Percentiles rank a stretch among this genome's conserved stretches.
These are phyloP conservation scores for Chrysotoxum bicinctum DNA, from an alignment of 2,888 invertebrate species.

Conservation along the genomic window DNA sequence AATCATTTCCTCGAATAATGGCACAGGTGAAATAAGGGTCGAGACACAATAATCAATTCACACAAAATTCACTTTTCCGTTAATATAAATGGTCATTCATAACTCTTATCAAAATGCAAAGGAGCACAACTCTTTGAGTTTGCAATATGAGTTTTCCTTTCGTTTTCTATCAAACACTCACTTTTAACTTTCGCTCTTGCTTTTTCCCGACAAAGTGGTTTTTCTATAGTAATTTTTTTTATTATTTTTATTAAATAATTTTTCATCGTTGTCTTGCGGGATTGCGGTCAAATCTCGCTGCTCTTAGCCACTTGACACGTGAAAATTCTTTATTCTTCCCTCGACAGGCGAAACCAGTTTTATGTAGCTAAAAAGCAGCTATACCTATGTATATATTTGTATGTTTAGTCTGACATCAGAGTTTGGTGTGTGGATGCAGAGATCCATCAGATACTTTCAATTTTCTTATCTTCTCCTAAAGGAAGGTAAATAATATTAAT, in stretches of 20 bases:
- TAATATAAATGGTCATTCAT: neutral
- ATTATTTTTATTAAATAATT: constrained; percentile 50
- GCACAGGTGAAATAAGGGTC: too few species aligned
- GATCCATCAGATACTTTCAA: constrained; percentile 47
- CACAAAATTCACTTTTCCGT: neutral
- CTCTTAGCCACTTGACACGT: constrained; percentile 9
- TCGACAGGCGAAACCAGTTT: constrained; percentile 24
- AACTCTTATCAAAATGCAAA: neutral
- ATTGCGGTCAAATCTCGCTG: constrained; percentile 51
- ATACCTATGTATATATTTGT: too few species aligned
- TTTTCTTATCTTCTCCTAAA: constrained; percentile 22
- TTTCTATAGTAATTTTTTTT: neutral
- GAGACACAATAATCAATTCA: neutral
- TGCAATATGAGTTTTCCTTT: constrained; percentile 35
- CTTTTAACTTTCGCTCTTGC: constrained; percentile 38
- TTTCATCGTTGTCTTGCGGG: constrained; percentile 21
- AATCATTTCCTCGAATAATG: too few species aligned
- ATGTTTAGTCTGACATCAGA: too few species aligned
- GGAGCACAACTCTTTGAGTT: neutral
- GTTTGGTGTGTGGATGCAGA: neutral
- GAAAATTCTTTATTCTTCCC: constrained; percentile 31
- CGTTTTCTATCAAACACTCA: neutral
- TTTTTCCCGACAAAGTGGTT: neutral
- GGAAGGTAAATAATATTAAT: constrained; percentile 5
- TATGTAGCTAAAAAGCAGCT: neutral